Conservation (phyloP, 2,888 invertebrate species). For the Teinopalpus imperialis region DNA sequence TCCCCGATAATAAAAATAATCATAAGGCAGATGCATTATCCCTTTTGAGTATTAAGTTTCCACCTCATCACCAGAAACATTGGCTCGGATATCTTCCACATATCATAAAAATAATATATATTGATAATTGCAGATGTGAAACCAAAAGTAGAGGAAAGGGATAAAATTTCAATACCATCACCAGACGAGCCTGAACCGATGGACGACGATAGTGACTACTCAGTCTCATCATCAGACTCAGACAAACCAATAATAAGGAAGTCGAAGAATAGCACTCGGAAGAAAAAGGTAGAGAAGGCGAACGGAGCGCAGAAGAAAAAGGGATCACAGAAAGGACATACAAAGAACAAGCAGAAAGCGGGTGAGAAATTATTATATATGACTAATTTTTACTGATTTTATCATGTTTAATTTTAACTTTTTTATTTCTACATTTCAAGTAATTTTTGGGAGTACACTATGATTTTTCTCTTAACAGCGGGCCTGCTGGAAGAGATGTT, state of each 20-base stretch:
- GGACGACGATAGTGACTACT: constrained; percentile 45
- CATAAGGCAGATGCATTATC: no score
- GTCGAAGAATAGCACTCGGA: constrained; percentile 31
- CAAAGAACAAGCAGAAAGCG: constrained; percentile 45
- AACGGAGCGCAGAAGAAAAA: constrained; percentile 47
- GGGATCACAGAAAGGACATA: constrained; percentile 7
- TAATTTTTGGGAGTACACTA: no score
- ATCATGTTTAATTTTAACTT: no score
- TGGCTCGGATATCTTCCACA: no score
- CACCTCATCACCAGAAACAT: no score
- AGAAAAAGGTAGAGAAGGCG: constrained; percentile 33
- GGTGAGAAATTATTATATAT: constrained; percentile 28
- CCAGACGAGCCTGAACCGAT: constrained; percentile 20
- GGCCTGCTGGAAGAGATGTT: no score
- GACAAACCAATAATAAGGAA: constrained; percentile 65
- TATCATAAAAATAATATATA: no score
- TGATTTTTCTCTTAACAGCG: no score
- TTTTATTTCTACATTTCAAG: no score
- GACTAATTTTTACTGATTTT: constrained; percentile 14
- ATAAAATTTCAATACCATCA: constrained; percentile 23
- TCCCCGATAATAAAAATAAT: no score
- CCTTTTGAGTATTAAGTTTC: no score
- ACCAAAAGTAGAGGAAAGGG: constrained; percentile 44
- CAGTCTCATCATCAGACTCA: constrained; percentile 58
- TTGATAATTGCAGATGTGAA: constrained; percentile 14